A percentile compares a stretch with the other conserved stretches of the same genome.
These are phyloP conservation scores for Myocastor coypus DNA, from an alignment of 2,113 vertebrate species.

Conservation along the genomic window DNA sequence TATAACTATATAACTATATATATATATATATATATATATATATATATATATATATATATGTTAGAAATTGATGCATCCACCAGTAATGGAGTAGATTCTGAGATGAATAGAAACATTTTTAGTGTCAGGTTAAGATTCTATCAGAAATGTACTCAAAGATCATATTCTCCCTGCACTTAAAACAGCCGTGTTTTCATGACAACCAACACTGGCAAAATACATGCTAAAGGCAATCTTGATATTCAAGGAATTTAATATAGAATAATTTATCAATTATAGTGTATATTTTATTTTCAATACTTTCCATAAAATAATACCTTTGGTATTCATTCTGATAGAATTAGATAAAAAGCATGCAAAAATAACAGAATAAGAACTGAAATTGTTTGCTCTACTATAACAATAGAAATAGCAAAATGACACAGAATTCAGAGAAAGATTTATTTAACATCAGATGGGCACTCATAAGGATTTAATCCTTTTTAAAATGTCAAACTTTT, in stretches of 20 bases:
- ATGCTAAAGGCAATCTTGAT: constrained; percentile 17
- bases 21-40: too few species aligned
- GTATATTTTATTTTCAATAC: constrained; percentile 1
- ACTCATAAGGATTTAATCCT: background rate
- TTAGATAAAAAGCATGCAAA: constrained; percentile 51
- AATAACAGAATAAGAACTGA: background rate
- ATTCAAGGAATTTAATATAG: constrained; percentile 28
- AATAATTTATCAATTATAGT: constrained; percentile 46
- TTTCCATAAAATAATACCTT: constrained; percentile 36
- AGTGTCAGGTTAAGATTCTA: background rate
- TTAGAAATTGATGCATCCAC: background rate
- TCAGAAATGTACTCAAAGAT: background rate
- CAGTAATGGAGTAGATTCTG: background rate
- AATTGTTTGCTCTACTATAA: background rate
- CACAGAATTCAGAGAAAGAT: background rate
- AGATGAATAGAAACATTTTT: constrained; percentile 46
- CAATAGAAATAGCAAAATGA: background rate
- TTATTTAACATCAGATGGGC: background rate
- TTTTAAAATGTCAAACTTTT: too few species aligned
- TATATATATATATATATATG: too few species aligned
- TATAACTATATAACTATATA: too few species aligned
- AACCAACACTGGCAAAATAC: constrained; percentile 34
- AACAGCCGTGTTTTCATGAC: background rate
- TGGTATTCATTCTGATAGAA: background rate
- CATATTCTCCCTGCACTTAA: background rate